Percentiles rank a stretch among this genome's conserved stretches.
These are phyloP conservation scores for Agriotes lineatus DNA, from an alignment of 2,888 invertebrate genomes.

Conservation along the genomic window DNA sequence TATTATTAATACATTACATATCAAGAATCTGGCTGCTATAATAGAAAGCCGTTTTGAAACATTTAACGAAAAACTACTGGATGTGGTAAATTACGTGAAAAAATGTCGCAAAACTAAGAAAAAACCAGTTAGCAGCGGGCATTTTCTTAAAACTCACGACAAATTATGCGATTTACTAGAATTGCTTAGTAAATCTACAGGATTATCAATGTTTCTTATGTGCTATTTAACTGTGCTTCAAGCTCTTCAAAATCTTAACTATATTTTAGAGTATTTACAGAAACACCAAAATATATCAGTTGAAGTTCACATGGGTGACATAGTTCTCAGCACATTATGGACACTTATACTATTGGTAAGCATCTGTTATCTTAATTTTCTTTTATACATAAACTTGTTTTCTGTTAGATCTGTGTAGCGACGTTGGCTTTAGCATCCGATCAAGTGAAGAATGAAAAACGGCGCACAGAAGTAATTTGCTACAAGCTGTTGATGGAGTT, in stretches of 20 bases:
- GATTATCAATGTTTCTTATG: not conserved
- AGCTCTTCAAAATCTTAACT: constrained; percentile 21
- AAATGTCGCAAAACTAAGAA: not conserved
- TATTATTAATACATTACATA: constrained; percentile 8
- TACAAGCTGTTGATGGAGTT: constrained; percentile 23
- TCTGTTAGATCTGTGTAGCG: constrained; percentile 13
- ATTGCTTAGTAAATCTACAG: constrained; percentile 33
- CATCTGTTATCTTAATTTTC: not conserved
- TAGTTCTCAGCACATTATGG: not conserved
- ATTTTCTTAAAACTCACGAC: constrained; percentile 37
- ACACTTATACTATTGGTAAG: constrained; percentile 6
- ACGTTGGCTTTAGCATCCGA: constrained; percentile 11
- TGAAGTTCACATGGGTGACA: not conserved
- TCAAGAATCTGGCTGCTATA: not conserved
- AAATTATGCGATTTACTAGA: constrained; percentile 38
- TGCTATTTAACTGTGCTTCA: constrained; percentile 7
- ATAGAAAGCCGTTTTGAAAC: not conserved
- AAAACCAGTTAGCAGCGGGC: not conserved
- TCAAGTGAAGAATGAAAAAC: constrained; percentile 12
- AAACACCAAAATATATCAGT: not conserved
- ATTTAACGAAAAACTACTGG: constrained; percentile 11
- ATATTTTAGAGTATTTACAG: constrained; percentile 14
- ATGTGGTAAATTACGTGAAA: not conserved
- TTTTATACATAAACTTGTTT: not conserved
- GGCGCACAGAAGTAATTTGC: constrained; percentile 1